phyloP scores from a whole-genome alignment of 1,140 invertebrate species.

The Drosophila orena region DNA sequence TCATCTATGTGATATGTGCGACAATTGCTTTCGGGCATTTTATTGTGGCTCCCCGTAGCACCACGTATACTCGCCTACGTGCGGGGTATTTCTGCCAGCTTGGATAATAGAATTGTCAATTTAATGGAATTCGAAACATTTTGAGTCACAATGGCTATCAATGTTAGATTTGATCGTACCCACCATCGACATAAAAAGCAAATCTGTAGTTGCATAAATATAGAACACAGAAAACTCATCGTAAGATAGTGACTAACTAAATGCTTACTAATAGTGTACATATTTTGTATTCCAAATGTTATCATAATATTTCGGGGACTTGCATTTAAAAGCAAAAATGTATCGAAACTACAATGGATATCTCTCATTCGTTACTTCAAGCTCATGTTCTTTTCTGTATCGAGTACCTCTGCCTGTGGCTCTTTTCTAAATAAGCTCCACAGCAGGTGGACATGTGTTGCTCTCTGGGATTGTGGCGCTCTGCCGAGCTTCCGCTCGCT shows the following conservation, averaged over 20 bases:
- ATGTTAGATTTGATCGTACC: background rate
- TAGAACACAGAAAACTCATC: no score
- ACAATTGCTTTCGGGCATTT: constrained; percentile 38
- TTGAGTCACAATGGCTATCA: constrained; percentile 11
- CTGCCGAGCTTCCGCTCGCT: constrained; percentile 28
- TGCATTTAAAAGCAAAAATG: background rate
- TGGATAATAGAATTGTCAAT: constrained; percentile 20
- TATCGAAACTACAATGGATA: background rate
- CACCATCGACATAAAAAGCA: background rate
- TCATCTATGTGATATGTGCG: constrained; percentile 46
- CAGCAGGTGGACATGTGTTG: constrained; percentile 26
- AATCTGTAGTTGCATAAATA: no score
- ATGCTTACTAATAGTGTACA: no score
- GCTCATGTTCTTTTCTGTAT: background rate
- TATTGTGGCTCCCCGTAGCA: constrained; percentile 24
- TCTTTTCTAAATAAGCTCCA: constrained; percentile 10
- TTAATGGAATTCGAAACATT: constrained; percentile 15
- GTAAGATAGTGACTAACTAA: no score
- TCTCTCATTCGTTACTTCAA: background rate
- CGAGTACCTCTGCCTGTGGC: background rate
- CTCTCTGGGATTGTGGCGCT: constrained; percentile 4
- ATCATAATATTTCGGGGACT: background rate
- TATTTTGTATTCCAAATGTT: no score
- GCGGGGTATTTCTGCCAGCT: background rate
- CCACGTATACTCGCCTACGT: constrained; percentile 6